Evolutionary conservation across 92 coral and sea anemone species (phyloP).

Genomic region (Meandrina meandrites): DNA sequence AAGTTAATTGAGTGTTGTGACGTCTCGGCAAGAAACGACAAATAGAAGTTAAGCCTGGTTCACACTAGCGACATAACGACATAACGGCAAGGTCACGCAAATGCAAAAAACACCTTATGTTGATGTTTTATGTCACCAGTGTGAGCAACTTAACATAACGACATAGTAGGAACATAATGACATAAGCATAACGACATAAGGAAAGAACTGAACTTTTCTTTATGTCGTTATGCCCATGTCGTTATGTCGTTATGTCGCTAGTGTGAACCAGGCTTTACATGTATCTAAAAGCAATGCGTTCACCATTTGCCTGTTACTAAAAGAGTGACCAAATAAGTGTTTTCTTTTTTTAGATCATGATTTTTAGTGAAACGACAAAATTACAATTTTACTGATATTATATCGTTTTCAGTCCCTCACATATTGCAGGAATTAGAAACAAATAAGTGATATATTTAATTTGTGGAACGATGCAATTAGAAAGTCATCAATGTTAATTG

Average conservation of each 20-base stretch:
- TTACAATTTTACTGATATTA: background rate
- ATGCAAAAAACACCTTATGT: too few relatives aligned
- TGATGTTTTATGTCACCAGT: too few relatives aligned
- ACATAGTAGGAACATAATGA: too few relatives aligned
- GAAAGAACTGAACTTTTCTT: too few relatives aligned
- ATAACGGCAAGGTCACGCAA: too few relatives aligned
- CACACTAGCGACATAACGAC: too few relatives aligned
- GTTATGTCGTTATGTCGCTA: too few relatives aligned
- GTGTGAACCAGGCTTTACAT: too few relatives aligned
- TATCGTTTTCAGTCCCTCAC: background rate
- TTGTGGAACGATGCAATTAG: background rate
- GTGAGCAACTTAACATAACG: too few relatives aligned
- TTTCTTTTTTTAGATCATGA: background rate
- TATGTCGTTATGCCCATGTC: too few relatives aligned
- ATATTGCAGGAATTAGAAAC: background rate
- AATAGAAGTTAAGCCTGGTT: background rate
- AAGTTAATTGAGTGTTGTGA: too few relatives aligned
- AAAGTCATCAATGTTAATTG: background rate
- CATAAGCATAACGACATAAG: too few relatives aligned
- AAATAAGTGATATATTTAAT: background rate
- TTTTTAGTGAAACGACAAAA: background rate
- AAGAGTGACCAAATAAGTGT: background rate
- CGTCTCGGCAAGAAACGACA: background rate
- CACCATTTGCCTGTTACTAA: background rate
- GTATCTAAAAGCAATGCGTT: background rate